Conservation (phyloP, 2,797 vertebrate genomes). For the Meda fulgida region DNA sequence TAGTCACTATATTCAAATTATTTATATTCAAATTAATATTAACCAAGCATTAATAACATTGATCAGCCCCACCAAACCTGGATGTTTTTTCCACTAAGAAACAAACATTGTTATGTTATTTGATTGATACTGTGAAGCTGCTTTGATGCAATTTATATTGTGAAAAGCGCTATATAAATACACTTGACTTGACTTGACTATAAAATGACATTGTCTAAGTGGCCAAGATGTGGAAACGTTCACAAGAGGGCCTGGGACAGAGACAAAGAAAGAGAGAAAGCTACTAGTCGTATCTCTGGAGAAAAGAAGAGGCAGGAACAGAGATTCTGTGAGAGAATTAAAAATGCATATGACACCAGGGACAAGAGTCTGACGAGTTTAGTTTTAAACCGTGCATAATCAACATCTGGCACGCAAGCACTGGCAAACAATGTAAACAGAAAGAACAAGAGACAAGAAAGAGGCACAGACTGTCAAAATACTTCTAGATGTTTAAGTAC, state of each 20-base stretch:
- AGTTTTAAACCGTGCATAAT: conserved; percentile 13
- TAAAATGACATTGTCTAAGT: not conserved
- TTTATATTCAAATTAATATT: no score
- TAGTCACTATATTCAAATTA: no score
- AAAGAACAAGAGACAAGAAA: not conserved
- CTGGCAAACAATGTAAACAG: conserved; percentile 29
- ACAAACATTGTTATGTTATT: no score
- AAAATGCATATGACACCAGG: conserved; percentile 36
- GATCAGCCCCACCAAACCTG: no score
- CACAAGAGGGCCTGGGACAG: not conserved
- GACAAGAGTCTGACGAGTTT: conserved; percentile 10
- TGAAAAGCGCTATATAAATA: no score
- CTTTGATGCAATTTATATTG: no score
- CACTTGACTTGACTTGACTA: no score
- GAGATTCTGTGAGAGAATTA: conserved; percentile 38
- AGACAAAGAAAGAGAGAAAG: conserved; percentile 15
- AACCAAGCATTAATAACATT: no score
- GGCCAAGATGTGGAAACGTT: not conserved
- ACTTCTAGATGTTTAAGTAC: conserved; percentile 9
- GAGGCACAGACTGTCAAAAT: conserved; percentile 18
- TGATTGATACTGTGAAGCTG: no score
- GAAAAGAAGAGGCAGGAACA: not conserved
- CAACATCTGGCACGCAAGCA: conserved; percentile 35
- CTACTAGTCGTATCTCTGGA: not conserved
- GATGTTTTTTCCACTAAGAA: no score